Evolutionary conservation across 2,888 invertebrate genomes (phyloP).

Genomic region (Phyto melanocephala): DNA sequence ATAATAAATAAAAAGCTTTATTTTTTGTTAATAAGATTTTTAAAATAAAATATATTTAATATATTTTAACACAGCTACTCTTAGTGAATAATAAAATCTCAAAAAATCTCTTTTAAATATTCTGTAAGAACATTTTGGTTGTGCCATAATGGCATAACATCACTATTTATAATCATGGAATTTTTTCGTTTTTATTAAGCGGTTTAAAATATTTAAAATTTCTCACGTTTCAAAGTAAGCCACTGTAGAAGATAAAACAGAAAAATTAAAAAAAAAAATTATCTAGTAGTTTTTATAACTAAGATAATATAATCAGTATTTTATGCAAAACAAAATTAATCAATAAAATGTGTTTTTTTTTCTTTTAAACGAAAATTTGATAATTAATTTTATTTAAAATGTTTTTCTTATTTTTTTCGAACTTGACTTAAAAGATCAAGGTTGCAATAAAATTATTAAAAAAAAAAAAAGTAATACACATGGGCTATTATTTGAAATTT

Average conservation of each 20-base stretch:
- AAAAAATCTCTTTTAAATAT: no score
- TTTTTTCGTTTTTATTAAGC: background rate
- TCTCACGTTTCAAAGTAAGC: conserved; percentile 10
- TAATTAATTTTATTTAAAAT: conserved; percentile 14
- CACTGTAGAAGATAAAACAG: background rate
- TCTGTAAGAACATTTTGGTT: no score
- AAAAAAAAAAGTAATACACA: background rate
- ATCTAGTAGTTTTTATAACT: background rate
- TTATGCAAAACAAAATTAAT: background rate
- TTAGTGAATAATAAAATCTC: no score
- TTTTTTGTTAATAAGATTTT: no score
- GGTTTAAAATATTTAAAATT: background rate
- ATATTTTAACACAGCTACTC: no score
- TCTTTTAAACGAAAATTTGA: background rate
- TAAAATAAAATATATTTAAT: no score
- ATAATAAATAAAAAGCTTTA: no score
- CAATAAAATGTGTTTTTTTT: background rate
- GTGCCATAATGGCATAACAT: no score
- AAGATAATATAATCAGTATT: background rate
- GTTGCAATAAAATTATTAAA: conserved; percentile 4
- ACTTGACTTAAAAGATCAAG: conserved; percentile 30
- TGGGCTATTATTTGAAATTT: background rate
- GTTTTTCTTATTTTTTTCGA: background rate
- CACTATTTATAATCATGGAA: background rate
- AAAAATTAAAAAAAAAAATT: background rate